Evolutionary conservation across 2,888 invertebrate species (phyloP).

Genomic region (Drosophila ustulata): DNA sequence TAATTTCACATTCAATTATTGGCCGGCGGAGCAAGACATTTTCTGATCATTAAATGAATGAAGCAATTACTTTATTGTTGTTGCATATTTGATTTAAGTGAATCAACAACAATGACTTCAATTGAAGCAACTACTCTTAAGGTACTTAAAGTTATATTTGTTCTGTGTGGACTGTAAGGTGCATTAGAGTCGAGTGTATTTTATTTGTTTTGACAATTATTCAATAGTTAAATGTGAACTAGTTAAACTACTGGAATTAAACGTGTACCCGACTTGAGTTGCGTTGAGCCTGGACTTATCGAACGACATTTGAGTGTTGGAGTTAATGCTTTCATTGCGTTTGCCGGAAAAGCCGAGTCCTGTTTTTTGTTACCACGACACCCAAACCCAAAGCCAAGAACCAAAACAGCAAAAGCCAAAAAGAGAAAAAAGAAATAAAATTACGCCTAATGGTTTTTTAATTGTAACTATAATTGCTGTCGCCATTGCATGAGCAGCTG

Average conservation of each 20-base stretch:
- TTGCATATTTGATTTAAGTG: slow-evolving; percentile 59
- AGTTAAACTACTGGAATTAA: slow-evolving; percentile 24
- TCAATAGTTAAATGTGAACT: slow-evolving; percentile 20
- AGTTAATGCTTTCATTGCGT: slow-evolving; percentile 74
- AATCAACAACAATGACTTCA: slow-evolving; percentile 32
- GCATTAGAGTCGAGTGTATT: not conserved
- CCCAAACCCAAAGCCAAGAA: not conserved
- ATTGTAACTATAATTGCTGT: slow-evolving; percentile 83
- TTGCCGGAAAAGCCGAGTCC: slow-evolving; percentile 66
- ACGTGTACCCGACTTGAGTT: not conserved
- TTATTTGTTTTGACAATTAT: slow-evolving; percentile 23
- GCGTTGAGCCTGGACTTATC: slow-evolving; percentile 37
- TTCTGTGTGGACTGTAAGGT: not conserved
- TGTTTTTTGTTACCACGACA: not conserved
- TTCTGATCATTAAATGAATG: slow-evolving; percentile 73
- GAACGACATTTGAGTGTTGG: slow-evolving; percentile 31
- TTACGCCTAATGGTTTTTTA: slow-evolving; percentile 84
- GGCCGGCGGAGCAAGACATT: slow-evolving; percentile 46
- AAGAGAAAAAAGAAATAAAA: slow-evolving; percentile 64
- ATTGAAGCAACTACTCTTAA: slow-evolving; percentile 1
- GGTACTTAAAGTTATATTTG: not conserved
- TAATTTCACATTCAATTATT: slow-evolving; percentile 54
- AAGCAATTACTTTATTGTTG: slow-evolving; percentile 74
- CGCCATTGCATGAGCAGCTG: slow-evolving; percentile 62
- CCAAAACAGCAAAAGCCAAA: not conserved